Evolutionary conservation across 2,113 vertebrate genomes (phyloP), one percentile per base, ranked within the genome.

Genomic region (Hucho hucho): DNA sequence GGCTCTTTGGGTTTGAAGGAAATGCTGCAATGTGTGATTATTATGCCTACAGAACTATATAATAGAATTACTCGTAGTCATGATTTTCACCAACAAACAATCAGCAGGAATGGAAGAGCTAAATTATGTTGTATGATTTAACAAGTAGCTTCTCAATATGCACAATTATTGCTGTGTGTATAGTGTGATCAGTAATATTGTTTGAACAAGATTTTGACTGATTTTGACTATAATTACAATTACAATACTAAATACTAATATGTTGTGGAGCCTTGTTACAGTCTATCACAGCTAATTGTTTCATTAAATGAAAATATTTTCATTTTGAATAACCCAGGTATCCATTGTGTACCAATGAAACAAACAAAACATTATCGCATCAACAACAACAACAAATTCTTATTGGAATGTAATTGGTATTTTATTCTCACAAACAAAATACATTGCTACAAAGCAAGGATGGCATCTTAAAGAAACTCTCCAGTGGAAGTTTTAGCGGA

Each of bases 151-250:
- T 67, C 16, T 28, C 64, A 29, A 73, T 29, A 22, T 64, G 20
- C 26, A n/a, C 59, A 73, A 64, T 73, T 64, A 73, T 61, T 56
- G 59, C 59, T 25, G 16, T 49, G 24, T 16, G 14, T 47, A 18
- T 47, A 4, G 16, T 64, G 22, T 73, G 37, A 73, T 73, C 72
- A 73, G 29, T 24, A 16, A 25, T 26, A 73, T 73, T 73, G 72
- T 73, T 47, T 11, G 37, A 20, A 67, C 37, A 12, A 12, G 49
- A 56, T 56, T 16, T n/a, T 63, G 28, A 29, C 20, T 16, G 16
- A 28, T 29, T 32, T 18, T 67, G 16, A 64, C 11, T 43, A 73
- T 58, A 32, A 64, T 25, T 32, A 16, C 16, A 70, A 72, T 58
- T 72, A 59, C 22, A 29, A 24, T 47, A 22, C 53, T 9, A 18